A percentile compares a stretch with the other conserved stretches of the same genome.
Conservation (phyloP, 2,888 invertebrate genomes). For the Acleris cristana region DNA sequence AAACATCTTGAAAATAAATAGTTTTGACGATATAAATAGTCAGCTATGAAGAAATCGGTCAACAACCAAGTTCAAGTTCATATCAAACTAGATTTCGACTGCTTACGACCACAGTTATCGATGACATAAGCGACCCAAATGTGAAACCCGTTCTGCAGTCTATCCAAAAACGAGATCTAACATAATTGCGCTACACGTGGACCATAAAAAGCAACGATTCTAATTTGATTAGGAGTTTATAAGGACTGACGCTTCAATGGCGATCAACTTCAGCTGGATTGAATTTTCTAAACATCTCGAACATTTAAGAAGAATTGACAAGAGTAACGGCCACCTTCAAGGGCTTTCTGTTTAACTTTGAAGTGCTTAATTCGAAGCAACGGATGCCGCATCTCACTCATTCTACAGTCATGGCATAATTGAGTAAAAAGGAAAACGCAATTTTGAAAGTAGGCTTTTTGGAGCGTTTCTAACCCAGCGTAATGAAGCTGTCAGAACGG, state of each 20-base stretch:
- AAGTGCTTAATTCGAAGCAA: too few species aligned
- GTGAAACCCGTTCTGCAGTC: neutral
- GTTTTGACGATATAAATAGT: neutral
- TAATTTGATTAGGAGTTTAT: slow-evolving; percentile 4
- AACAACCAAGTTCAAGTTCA: slow-evolving; percentile 15
- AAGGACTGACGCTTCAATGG: slow-evolving; percentile 28
- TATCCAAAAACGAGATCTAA: slow-evolving; percentile 12
- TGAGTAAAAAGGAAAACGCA: too few species aligned
- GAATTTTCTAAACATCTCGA: slow-evolving; percentile 35
- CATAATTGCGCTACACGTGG: neutral
- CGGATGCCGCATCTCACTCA: too few species aligned
- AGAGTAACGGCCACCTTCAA: slow-evolving; percentile 55
- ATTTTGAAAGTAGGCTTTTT: slow-evolving; percentile 29
- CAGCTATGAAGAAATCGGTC: neutral
- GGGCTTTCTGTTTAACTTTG: slow-evolving; percentile 20
- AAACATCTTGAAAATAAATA: too few species aligned
- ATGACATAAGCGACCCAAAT: slow-evolving; percentile 28
- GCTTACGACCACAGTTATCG: slow-evolving; percentile 7
- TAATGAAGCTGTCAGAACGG: slow-evolving; percentile 64
- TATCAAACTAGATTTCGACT: slow-evolving; percentile 3
- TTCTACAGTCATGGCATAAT: too few species aligned
- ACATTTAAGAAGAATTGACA: slow-evolving; percentile 42
- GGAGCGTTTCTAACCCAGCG: slow-evolving; percentile 50
- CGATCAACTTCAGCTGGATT: slow-evolving; percentile 32
- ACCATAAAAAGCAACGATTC: neutral